Evolutionary conservation across 2,888 invertebrate species (phyloP).

Genomic region (Lottia scabra): DNA sequence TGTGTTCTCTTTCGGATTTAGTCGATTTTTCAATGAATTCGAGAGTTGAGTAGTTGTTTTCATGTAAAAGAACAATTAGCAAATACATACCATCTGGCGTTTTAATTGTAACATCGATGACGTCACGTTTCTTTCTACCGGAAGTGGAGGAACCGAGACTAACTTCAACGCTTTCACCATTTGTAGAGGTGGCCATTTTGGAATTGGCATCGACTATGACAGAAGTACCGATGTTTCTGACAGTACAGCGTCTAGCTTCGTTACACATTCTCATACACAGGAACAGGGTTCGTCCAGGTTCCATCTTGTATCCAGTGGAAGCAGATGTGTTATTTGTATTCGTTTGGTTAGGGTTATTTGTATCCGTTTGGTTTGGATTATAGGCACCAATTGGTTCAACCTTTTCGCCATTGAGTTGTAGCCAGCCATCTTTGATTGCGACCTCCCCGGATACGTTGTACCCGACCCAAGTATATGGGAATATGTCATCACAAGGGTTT

Average conservation of each 20-base stretch:
- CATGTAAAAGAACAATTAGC: too few species aligned
- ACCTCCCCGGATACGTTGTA: constrained; percentile 21
- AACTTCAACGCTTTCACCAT: constrained; percentile 31
- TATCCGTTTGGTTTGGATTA: constrained; percentile 16
- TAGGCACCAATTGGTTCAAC: constrained; percentile 10
- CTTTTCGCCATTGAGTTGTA: constrained; percentile 6
- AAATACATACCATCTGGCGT: constrained; percentile 26
- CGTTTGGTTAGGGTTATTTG: background rate
- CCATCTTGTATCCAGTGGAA: constrained; percentile 36
- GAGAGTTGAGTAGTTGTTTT: too few species aligned
- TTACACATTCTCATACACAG: constrained; percentile 40
- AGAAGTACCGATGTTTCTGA: constrained; percentile 36
- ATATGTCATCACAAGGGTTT: constrained; percentile 20
- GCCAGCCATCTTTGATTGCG: constrained; percentile 20
- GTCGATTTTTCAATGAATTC: too few species aligned
- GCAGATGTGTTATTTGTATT: background rate
- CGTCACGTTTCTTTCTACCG: constrained; percentile 19
- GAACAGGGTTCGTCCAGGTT: constrained; percentile 43
- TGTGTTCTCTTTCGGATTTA: too few species aligned
- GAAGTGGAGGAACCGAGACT: constrained; percentile 2
- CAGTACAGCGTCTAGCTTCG: constrained; percentile 38
- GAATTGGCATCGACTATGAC: constrained; percentile 28
- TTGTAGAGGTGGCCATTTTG: constrained; percentile 27
- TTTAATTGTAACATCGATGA: constrained; percentile 19
- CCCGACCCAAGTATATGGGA: constrained; percentile 28